Evolutionary conservation across 2,113 vertebrate species (phyloP).

Genomic region (Pseudorhombus dupliciocellatus): DNA sequence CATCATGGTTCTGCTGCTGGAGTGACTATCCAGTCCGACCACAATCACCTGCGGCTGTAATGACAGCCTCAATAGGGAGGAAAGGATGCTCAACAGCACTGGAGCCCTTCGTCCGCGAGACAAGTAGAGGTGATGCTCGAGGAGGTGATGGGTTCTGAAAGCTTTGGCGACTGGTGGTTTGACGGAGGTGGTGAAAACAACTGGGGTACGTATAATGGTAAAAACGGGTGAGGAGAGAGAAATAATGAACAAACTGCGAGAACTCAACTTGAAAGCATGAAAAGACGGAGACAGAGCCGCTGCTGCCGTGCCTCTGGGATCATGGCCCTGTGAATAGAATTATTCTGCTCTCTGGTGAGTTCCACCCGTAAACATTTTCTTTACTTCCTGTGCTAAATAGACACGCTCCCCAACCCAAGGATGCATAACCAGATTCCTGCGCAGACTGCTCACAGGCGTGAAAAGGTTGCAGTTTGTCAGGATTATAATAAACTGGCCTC

Average conservation of each 20-base stretch:
- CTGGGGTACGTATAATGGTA: slow-evolving; percentile 31
- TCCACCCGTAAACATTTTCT: slow-evolving; percentile 6
- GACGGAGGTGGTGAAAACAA: slow-evolving; percentile 9
- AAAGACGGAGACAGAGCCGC: slow-evolving; percentile 5
- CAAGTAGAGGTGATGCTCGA: slow-evolving; percentile 23
- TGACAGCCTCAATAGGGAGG: slow-evolving; percentile 26
- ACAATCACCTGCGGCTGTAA: slow-evolving; percentile 38
- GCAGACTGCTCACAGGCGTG: neutral
- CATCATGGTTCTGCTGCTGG: slow-evolving; percentile 18
- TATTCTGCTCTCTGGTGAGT: slow-evolving; percentile 23
- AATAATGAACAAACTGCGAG: neutral
- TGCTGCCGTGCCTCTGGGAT: slow-evolving; percentile 52
- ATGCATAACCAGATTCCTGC: too few relatives aligned
- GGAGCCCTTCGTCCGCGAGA: slow-evolving; percentile 15
- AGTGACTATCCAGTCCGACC: slow-evolving; percentile 35
- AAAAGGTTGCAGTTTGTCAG: too few relatives aligned
- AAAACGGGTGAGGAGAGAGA: slow-evolving; percentile 41
- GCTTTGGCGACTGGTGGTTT: slow-evolving; percentile 33
- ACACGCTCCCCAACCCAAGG: neutral
- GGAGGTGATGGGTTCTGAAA: slow-evolving; percentile 35
- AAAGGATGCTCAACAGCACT: slow-evolving; percentile 11
- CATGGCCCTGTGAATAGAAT: slow-evolving; percentile 60
- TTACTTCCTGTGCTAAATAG: slow-evolving; percentile 23
- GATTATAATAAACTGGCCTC: too few relatives aligned
- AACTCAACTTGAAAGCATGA: slow-evolving; percentile 14